Evolutionary conservation across 2,888 invertebrate genomes (phyloP).

Genomic region (Labia minor): DNA sequence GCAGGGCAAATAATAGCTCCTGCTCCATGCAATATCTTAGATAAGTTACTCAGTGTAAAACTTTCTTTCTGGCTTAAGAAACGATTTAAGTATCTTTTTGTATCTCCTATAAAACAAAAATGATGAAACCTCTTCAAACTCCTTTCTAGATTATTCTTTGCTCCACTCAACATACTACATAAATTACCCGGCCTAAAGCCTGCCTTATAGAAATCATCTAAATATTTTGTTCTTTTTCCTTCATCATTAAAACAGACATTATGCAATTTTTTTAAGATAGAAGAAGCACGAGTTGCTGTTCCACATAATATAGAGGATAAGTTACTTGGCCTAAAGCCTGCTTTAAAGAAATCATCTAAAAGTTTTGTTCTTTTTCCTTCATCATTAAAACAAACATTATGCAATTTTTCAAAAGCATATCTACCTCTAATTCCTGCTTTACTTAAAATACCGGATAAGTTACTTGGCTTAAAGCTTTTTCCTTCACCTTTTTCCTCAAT

Average conservation of each 20-base stretch:
- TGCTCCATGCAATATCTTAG: slow-evolving; percentile 31
- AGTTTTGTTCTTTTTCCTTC: slow-evolving; percentile 17
- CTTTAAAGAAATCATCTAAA: slow-evolving; percentile 9
- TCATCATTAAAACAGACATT: slow-evolving; percentile 16
- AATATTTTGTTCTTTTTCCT: slow-evolving; percentile 30
- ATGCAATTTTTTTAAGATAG: neutral
- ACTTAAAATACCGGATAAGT: neutral
- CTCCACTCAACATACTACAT: slow-evolving; percentile 30
- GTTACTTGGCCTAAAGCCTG: neutral
- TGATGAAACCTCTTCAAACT: slow-evolving; percentile 29
- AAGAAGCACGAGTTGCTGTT: neutral
- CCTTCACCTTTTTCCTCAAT: neutral
- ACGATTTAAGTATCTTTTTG: slow-evolving; percentile 29
- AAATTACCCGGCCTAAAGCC: slow-evolving; percentile 27
- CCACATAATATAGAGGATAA: slow-evolving; percentile 14
- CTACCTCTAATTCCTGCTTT: neutral
- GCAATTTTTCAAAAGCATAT: slow-evolving; percentile 14
- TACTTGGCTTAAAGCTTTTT: slow-evolving; percentile 1
- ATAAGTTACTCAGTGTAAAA: slow-evolving; percentile 29
- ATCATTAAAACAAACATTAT: slow-evolving; percentile 18
- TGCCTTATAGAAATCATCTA: slow-evolving; percentile 28
- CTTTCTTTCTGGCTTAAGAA: too few species aligned
- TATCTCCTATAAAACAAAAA: slow-evolving; percentile 29
- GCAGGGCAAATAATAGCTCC: slow-evolving; percentile 31
- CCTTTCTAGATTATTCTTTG: too few species aligned